Conservation (phyloP, 2,888 invertebrate species). For the Nomada hirtipes region DNA sequence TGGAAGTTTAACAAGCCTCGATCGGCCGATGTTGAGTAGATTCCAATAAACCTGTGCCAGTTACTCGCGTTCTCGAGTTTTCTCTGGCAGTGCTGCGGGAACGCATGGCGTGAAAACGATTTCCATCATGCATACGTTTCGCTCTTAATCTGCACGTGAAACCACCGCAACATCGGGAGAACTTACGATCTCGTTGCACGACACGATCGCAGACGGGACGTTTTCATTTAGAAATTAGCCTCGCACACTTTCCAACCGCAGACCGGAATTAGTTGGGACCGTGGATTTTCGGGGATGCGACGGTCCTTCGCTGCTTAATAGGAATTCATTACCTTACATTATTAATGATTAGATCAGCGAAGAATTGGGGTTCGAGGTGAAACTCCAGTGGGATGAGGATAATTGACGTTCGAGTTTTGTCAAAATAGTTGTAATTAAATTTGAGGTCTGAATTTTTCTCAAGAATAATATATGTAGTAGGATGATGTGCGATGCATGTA, state of each 20-base stretch:
- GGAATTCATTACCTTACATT: not conserved
- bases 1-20: slow-evolving; percentile 77
- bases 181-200: slow-evolving; percentile 52
- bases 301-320: not conserved
- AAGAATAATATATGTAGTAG: too few relatives aligned
- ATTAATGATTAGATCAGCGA: too few relatives aligned
- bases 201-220: slow-evolving; percentile 15
- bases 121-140: slow-evolving; percentile 59
- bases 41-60: slow-evolving; percentile 71
- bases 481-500: too few relatives aligned
- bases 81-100: slow-evolving; percentile 35
- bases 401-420: too few relatives aligned
- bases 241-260: not conserved
- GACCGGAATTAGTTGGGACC: not conserved
- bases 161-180: slow-evolving; percentile 30
- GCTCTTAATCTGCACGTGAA: slow-evolving; percentile 51
- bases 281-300: not conserved
- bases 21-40: slow-evolving; percentile 74
- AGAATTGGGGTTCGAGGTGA: too few relatives aligned
- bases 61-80: slow-evolving; percentile 59
- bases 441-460: too few relatives aligned
- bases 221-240: slow-evolving; percentile 3
- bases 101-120: slow-evolving; percentile 54
- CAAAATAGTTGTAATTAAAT: too few relatives aligned
- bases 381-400: too few relatives aligned